Evolutionary conservation across 1,140 invertebrate species (phyloP), one percentile per base, ranked within the genome.

Genomic region (Brachionus koreanus): DNA sequence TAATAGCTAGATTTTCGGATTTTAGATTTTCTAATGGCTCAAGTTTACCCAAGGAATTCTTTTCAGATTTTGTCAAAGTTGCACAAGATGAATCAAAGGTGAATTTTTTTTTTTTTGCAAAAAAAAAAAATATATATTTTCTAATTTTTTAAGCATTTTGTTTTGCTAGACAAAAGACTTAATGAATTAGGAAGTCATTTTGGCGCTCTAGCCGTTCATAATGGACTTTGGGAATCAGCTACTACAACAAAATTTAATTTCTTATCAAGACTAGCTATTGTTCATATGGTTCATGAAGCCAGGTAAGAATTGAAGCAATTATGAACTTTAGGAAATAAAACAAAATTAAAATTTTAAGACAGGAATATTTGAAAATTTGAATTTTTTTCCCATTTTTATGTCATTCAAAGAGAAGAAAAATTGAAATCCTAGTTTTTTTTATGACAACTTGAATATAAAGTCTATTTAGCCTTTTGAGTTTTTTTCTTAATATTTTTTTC

Each of bases 221-320:
- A 83, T 85, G 84, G 83, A 0, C 61, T 85, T 5, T 85, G 84
- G 84, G 74, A 82, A 39, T 83, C 84, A n/a, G 84, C 84, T 10
- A 82, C 25, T 16, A 79, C 82, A 2, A 85, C 84, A 0, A 79
- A 25, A 39, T 65, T 82, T 49, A 83, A 83, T 76, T 63, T 85
- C 42, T 49, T 85, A 23, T 83, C 84, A 13, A 83, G 84, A 82
- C 49, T 85, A 29, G 84, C 84, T 19, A 72, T 85, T 43, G 83
- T 85, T 10, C 84, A 85, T 42, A 85, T 85, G 84, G 84, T 85
- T 72, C 83, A 84, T 77, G 84, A 85, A 63, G 84, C 84, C 25
- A 69, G 65, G 65, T 69, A 69, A 16, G 9, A 39, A 39, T 42
- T 39, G 9, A 65, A 65, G 81, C 82, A 83, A 84, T 57, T 83